These are phyloP conservation scores for Amiota minor DNA, from an alignment of 2,888 invertebrate genomes.

Conservation along the genomic window DNA sequence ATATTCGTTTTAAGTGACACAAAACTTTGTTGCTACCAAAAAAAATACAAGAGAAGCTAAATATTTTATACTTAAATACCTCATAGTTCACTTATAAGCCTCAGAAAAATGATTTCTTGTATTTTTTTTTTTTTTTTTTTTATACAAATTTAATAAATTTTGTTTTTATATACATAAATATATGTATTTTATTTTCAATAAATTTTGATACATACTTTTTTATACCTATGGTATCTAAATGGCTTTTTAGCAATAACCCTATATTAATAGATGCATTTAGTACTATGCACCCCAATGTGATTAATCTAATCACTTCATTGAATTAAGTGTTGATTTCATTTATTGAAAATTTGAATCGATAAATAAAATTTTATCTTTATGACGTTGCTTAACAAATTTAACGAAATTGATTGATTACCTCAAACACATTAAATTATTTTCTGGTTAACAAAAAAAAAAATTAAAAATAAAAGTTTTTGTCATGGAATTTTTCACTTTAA, in stretches of 20 bases:
- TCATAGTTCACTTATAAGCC: slow-evolving; percentile 58
- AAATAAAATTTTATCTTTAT: slow-evolving; percentile 64
- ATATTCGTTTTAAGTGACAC: too few relatives aligned
- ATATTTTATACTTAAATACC: slow-evolving; percentile 45
- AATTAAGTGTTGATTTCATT: slow-evolving; percentile 29
- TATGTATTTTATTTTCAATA: background rate
- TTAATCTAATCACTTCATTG: slow-evolving; percentile 61
- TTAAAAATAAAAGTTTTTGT: too few relatives aligned
- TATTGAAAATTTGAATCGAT: slow-evolving; percentile 54
- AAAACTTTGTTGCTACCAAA: too few relatives aligned
- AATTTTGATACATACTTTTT: background rate
- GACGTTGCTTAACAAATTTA: slow-evolving; percentile 55
- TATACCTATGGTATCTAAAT: background rate
- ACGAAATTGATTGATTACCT: slow-evolving; percentile 57
- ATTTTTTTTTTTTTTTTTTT: slow-evolving; percentile 51
- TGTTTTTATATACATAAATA: background rate
- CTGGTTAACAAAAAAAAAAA: too few relatives aligned
- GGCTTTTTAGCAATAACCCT: slow-evolving; percentile 27
- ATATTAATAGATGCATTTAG: background rate
- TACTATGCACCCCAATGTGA: slow-evolving; percentile 5
- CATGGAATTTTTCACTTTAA: too few relatives aligned
- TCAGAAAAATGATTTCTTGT: slow-evolving; percentile 46
- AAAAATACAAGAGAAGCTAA: too few relatives aligned
- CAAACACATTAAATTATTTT: too few relatives aligned
- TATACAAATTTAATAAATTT: slow-evolving; percentile 67